Evolutionary conservation across 2,797 vertebrate species (phyloP).

Genomic region (Sebastiscus tertius): DNA sequence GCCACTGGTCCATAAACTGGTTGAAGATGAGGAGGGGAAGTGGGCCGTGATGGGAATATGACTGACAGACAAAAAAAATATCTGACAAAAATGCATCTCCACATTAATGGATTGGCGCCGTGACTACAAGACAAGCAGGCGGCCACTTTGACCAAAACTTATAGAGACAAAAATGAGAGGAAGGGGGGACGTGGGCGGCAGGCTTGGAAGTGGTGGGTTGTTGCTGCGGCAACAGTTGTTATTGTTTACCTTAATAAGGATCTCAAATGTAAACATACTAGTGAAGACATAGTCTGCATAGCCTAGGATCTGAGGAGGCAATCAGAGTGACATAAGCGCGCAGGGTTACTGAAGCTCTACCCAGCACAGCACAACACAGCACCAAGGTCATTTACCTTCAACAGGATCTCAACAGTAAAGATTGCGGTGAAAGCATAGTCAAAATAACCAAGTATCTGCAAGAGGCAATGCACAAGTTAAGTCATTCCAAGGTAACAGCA

Average conservation of each 20-base stretch:
- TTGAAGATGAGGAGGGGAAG: constrained; percentile 43
- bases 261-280: constrained; percentile 99
- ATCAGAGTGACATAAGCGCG: constrained; percentile 80
- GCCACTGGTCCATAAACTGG: constrained; percentile 20
- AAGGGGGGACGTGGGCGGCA: constrained; percentile 78
- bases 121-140: constrained; percentile 77
- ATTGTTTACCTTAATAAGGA: constrained; percentile 94
- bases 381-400: constrained; percentile 93
- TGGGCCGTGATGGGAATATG: constrained; percentile 28
- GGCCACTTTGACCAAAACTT: constrained; percentile 79
- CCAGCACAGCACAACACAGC: constrained; percentile 70
- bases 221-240: constrained; percentile 69
- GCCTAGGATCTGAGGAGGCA: constrained; percentile 96
- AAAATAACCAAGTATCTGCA: constrained; percentile 99
- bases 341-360: constrained; percentile 86
- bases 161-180: constrained; percentile 55
- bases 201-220: constrained; percentile 74
- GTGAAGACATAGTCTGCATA: constrained; percentile 99
- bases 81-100: constrained; percentile 16
- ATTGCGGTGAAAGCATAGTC: constrained; percentile 99
- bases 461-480: constrained; percentile 84
- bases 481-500: constrained; percentile 58
- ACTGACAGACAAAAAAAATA: constrained; percentile 48
- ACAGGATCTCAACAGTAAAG: constrained; percentile 99
- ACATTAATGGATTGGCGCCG: constrained; percentile 33